Base-by-base conservation (phyloP, 2,888 invertebrate genomes). In the Rutpela maculata region DNA sequence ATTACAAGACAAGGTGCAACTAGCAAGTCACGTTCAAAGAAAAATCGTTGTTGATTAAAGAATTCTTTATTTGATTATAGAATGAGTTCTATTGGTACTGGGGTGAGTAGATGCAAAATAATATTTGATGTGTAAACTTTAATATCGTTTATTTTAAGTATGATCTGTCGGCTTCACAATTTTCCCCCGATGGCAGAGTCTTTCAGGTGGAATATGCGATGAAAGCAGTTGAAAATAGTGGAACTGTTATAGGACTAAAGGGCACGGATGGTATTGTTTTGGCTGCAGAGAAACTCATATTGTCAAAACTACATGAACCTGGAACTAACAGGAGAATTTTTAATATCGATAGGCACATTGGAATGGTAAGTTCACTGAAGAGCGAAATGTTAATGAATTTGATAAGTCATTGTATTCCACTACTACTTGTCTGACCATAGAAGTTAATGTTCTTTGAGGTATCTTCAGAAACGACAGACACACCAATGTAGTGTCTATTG, bases 161-260 rank as follows among this genome's bases (percentile, higher is more conserved):
- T 89, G 99, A 99, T 93, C 93, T 99, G 86, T 99, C 99, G 78
- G 99, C 99, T n/a, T 98, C 99, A 59, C 99, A 99, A 92, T 99
- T 99, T 91, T 99, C 99, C 1, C 99, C 99, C 2, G 99, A 99
- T 89, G 99, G 99, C 11, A 93, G 99, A 85, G 99, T 99, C 50
- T 99, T 99, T 90, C 99, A 99, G 94, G 98, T 99, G 1, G 99
- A 99, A 92, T 99, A 99, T 91, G 99, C 99, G 4, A 96, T 96
- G 74, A 99, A 99, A 91, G 99, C 99, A 5, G 99, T 99, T 1
- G 99, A 99, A 91, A 90, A 90, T 74, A 90, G 89, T 77, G 98
- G 99, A 11, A 99, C 99, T 78, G 98, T 98, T 15, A 95, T 99
- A 81, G 99, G 96, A 0, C 92, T 99, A 6, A 92, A 97, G 85